These are phyloP conservation scores for Salmo trutta DNA, from an alignment of 2,797 vertebrate genomes.

Conservation along the genomic window DNA sequence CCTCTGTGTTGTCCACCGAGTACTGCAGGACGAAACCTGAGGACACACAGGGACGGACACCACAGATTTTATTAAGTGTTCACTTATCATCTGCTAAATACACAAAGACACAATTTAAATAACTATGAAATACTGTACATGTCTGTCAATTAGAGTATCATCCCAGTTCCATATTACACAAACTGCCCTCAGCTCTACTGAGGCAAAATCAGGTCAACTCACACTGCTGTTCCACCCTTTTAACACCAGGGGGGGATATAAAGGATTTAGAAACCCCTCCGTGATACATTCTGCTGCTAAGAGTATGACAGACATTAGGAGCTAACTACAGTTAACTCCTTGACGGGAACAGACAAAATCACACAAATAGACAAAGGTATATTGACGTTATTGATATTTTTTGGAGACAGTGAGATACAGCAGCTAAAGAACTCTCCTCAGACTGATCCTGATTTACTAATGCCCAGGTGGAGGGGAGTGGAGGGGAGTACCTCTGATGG, in stretches of 20 bases:
- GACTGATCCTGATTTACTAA: not conserved
- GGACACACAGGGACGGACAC: conserved; percentile 12
- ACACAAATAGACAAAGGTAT: not conserved
- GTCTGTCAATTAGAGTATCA: not conserved
- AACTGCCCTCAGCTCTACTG: not conserved
- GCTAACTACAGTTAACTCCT: too few species aligned
- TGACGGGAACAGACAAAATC: not conserved
- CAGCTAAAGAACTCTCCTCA: too few species aligned
- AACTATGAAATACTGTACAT: not conserved
- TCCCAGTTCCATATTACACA: too few species aligned
- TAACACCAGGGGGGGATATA: conserved; percentile 66
- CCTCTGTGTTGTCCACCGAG: conserved; percentile 97
- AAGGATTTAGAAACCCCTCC: not conserved
- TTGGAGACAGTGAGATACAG: too few species aligned
- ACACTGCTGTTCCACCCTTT: conserved; percentile 24
- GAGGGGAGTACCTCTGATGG: conserved; percentile 86
- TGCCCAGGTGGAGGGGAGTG: not conserved
- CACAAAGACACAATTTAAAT: not conserved
- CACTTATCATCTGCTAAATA: not conserved
- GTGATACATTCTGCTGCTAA: not conserved
- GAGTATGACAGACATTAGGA: not conserved
- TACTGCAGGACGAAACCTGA: conserved; percentile 97
- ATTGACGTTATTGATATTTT: too few species aligned
- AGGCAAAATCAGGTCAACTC: conserved; percentile 1
- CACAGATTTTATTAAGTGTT: not conserved